Evolutionary conservation across 2,797 vertebrate species (phyloP).

Genomic region (Coregonus ussuriensis): DNA sequence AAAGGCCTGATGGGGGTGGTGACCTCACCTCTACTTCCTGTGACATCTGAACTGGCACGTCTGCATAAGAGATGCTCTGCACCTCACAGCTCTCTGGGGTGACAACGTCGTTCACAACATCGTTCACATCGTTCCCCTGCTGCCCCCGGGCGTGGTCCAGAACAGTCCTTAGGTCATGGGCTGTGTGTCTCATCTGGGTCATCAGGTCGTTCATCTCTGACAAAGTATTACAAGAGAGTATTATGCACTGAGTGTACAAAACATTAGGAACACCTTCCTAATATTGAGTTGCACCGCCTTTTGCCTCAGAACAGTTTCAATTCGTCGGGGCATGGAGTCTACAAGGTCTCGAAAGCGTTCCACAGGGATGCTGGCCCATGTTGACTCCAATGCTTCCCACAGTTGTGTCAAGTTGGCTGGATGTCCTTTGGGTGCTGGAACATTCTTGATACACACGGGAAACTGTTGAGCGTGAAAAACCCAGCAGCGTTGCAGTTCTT

Average conservation of each 20-base stretch:
- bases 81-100: conserved; percentile 48
- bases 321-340: too few relatives aligned
- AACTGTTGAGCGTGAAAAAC: too few relatives aligned
- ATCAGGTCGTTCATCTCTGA: conserved; percentile 77
- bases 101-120: neutral
- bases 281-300: too few relatives aligned
- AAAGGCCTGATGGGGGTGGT: neutral
- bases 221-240: conserved; percentile 2
- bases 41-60: conserved; percentile 43
- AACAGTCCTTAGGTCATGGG: conserved; percentile 69
- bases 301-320: too few relatives aligned
- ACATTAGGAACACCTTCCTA: too few relatives aligned
- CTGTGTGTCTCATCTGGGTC: conserved; percentile 77
- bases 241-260: neutral
- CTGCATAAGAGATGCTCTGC: conserved; percentile 54
- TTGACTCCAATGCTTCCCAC: too few relatives aligned
- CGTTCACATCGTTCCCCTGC: conserved; percentile 52
- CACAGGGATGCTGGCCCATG: too few relatives aligned
- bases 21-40: conserved; percentile 40
- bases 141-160: conserved; percentile 61
- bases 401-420: too few relatives aligned
- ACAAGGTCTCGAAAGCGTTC: too few relatives aligned
- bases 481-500: too few relatives aligned
- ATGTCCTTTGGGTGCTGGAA: too few relatives aligned
- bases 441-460: too few relatives aligned